Conservation (phyloP, 2,113 vertebrate genomes). For the Merops nubicus region DNA sequence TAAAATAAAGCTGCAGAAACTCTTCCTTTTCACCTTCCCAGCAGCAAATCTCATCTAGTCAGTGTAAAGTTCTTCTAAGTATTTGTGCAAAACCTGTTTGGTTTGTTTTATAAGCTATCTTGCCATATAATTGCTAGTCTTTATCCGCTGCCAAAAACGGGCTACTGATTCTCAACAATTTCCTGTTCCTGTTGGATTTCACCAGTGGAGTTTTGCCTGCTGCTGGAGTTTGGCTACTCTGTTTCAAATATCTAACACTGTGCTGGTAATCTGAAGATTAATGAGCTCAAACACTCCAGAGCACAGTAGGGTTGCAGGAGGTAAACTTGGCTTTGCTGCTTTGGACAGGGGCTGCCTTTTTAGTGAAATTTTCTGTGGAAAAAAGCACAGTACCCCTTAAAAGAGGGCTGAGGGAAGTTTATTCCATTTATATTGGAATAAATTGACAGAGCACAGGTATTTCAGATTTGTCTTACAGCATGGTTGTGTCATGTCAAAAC, state of each 20-base stretch:
- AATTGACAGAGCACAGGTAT: neutral
- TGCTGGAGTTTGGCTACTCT: neutral
- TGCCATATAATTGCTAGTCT: neutral
- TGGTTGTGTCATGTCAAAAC: neutral
- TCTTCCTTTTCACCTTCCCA: neutral
- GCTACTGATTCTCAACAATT: neutral
- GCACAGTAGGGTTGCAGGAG: neutral
- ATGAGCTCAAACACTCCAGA: neutral
- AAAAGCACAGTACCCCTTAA: neutral
- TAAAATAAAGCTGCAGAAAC: neutral
- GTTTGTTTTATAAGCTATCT: neutral
- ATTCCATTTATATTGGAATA: neutral
- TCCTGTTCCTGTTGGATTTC: neutral
- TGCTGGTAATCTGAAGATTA: neutral
- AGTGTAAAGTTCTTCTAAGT: neutral
- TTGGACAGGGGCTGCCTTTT: accelerated
- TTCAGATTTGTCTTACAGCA: neutral
- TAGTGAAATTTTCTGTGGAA: neutral
- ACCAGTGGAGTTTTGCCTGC: neutral
- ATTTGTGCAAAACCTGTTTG: neutral
- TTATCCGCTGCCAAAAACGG: neutral
- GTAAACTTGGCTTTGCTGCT: neutral
- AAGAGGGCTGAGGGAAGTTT: too few species aligned
- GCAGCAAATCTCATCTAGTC: neutral
- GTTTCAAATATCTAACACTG: neutral